Evolutionary conservation across 2,113 vertebrate species (phyloP).

Genomic region (Nothobranchius furzeri): DNA sequence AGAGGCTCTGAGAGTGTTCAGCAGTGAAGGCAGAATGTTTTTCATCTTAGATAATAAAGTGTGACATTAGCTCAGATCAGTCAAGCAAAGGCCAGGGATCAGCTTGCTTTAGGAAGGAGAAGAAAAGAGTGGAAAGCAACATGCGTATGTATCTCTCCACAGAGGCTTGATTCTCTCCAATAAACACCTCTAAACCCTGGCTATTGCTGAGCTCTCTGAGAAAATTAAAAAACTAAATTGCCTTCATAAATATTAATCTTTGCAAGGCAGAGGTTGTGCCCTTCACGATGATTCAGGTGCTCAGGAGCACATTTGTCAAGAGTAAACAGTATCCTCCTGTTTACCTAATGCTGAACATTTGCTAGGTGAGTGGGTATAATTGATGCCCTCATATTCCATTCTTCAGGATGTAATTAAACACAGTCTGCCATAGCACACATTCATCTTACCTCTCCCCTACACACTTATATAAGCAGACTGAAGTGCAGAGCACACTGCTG

Average conservation of each 20-base stretch:
- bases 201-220: conserved; percentile 24
- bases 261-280: conserved; percentile 58
- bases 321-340: conserved; percentile 69
- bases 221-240: conserved; percentile 66
- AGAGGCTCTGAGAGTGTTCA: background rate
- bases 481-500: background rate
- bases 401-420: conserved; percentile 67
- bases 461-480: background rate
- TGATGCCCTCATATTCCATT: conserved; percentile 63
- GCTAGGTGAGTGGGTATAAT: conserved; percentile 62
- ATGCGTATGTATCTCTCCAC: conserved; percentile 14
- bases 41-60: conserved; percentile 40
- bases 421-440: conserved; percentile 34
- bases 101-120: conserved; percentile 10
- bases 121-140: conserved; percentile 19
- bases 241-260: conserved; percentile 71
- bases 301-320: conserved; percentile 57
- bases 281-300: conserved; percentile 66
- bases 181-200: conserved; percentile 33
- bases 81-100: conserved; percentile 21
- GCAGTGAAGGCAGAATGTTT: conserved; percentile 2
- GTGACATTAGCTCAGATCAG: conserved; percentile 19
- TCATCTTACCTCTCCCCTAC: conserved; percentile 48
- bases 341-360: conserved; percentile 63
- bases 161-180: conserved; percentile 26